Evolutionary conservation across 2,797 vertebrate genomes (phyloP), one percentile per base, ranked within the genome.

Genomic region (Hybognathus amarus): DNA sequence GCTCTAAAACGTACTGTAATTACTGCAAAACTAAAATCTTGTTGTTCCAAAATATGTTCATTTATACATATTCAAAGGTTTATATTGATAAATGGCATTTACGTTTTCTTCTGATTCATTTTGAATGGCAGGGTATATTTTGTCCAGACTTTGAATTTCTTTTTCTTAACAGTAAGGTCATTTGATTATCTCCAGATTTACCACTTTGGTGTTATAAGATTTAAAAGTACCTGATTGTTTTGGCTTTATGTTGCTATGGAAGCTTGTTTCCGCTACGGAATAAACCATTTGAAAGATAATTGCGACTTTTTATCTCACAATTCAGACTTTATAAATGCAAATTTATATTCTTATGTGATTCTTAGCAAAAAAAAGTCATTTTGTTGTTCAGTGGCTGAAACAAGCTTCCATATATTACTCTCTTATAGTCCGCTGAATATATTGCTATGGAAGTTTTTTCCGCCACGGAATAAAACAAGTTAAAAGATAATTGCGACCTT

Each of bases 221-320:
- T 83, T 68, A 83, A 84, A 80, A 75, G 63, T 79, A 86, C 82
- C 59, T 56, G 73, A 63, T 71, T 54, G 66, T 42, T 71, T 80
- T 36, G 45, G 61, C 61, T 88, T 86, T 22, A 71, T 64, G 73
- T 78, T 80, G 20, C 22, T 12, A n/a, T 56, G 9, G 54, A n/a
- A 56, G 22, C 22, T 56, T n/a, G 54, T 56, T 56, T 56, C 4
- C 1, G 0, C 9, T 22, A 56, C 4, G 1, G 22, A 56, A n/a
- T n/a, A n/a, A n/a, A n/a, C 9, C 54, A 54, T 22, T 22, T 22
- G n/a, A 56, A 54, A 22, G 7, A 54, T n/a, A n/a, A n/a, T n/a
- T n/a, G n/a, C n/a, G n/a, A n/a, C n/a, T 18, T 18, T 18, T 17
- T 50, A 50, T 50, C 15, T 50, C 15, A 0, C 47, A 50, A 18